These are phyloP conservation scores for Lepilemur ruficaudatus DNA, from an alignment of 2,797 vertebrate species.

Conservation along the genomic window DNA sequence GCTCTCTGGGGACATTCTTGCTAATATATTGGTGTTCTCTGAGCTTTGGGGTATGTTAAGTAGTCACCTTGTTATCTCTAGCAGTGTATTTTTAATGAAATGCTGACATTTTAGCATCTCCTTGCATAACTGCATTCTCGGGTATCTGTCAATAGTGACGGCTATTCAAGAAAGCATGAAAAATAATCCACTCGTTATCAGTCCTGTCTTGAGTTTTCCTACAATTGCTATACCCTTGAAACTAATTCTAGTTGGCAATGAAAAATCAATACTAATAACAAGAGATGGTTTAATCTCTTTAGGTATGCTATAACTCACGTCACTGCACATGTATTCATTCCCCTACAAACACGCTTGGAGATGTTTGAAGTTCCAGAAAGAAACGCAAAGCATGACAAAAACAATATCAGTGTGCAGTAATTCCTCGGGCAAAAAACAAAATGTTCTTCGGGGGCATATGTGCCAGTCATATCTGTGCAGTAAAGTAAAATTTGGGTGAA, in stretches of 20 bases:
- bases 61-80: slow-evolving; percentile 68
- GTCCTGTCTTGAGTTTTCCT: slow-evolving; percentile 40
- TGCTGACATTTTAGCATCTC: slow-evolving; percentile 74
- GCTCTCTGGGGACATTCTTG: slow-evolving; percentile 68
- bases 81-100: slow-evolving; percentile 78
- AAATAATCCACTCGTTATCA: slow-evolving; percentile 52
- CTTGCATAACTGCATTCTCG: slow-evolving; percentile 71
- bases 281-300: slow-evolving; percentile 45
- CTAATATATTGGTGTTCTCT: slow-evolving; percentile 69
- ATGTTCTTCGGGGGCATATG: background rate
- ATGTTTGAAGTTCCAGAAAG: background rate
- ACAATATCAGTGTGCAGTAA: background rate
- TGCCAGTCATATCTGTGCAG: background rate
- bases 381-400: background rate
- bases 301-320: slow-evolving; percentile 51
- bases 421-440: background rate
- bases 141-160: slow-evolving; percentile 72
- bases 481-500: background rate
- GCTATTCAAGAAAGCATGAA: slow-evolving; percentile 60
- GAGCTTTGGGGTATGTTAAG: slow-evolving; percentile 71
- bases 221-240: slow-evolving; percentile 49
- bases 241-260: slow-evolving; percentile 65
- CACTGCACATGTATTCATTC: background rate
- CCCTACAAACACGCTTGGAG: background rate
- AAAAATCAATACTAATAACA: slow-evolving; percentile 58